Percentiles rank a stretch among this genome's conserved stretches.
Evolutionary conservation across 1,140 invertebrate species (phyloP).

Genomic region (Leucophenga varia): DNA sequence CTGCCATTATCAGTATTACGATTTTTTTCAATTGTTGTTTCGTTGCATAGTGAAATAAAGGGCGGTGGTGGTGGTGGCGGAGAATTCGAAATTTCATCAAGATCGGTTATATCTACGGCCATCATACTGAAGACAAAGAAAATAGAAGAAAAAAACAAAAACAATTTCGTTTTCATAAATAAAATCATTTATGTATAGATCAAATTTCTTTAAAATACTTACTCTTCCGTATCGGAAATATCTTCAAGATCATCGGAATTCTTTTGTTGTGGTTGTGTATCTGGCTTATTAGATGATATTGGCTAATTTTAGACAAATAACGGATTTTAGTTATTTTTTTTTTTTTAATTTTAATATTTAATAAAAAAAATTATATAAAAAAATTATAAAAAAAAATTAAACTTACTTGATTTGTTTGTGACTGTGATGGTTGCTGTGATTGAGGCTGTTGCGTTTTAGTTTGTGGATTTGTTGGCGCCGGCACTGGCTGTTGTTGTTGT

Average conservation of each 20-base stretch:
- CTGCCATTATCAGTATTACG: too few relatives aligned
- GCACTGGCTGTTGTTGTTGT: conserved; percentile 12
- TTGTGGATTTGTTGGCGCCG: too few relatives aligned
- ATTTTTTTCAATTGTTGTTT: too few relatives aligned
- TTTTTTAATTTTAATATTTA: not conserved
- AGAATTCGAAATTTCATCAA: conserved; percentile 14
- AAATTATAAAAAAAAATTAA: too few relatives aligned
- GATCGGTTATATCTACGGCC: too few relatives aligned
- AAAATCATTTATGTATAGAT: too few relatives aligned
- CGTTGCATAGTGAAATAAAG: too few relatives aligned
- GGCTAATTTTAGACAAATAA: too few relatives aligned
- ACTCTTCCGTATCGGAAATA: conserved; percentile 50
- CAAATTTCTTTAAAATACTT: too few relatives aligned
- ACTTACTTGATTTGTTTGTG: not conserved
- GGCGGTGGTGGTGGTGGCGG: conserved; percentile 27
- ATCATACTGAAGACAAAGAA: too few relatives aligned
- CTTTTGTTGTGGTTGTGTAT: conserved; percentile 3
- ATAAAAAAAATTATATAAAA: not conserved
- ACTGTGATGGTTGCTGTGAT: not conserved
- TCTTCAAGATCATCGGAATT: conserved; percentile 37
- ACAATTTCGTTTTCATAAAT: too few relatives aligned
- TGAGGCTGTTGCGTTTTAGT: conserved; percentile 17
- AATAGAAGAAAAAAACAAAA: not conserved
- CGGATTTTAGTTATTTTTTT: too few relatives aligned
- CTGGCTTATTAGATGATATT: not conserved